Evolutionary conservation across 2,888 invertebrate species (phyloP).

Genomic region (Trichacis sp.): DNA sequence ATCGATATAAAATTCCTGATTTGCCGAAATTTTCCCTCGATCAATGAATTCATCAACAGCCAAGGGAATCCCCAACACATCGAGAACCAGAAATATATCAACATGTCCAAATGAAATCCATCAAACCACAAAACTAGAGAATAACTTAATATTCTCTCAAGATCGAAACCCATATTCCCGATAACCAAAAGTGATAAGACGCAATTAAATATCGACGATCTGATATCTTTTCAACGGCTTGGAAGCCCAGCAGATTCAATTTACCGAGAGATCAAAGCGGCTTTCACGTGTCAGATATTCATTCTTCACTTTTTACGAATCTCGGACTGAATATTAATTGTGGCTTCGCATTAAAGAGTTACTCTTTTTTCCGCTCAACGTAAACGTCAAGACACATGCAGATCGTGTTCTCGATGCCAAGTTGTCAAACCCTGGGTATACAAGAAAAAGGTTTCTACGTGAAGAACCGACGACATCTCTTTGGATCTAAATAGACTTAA

Average conservation of each 20-base stretch:
- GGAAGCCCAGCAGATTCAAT: slow-evolving; percentile 47
- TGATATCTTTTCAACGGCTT: slow-evolving; percentile 12
- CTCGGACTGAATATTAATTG: slow-evolving; percentile 54
- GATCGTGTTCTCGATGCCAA: too few relatives aligned
- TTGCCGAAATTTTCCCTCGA: too few relatives aligned
- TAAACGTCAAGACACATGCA: slow-evolving; percentile 28
- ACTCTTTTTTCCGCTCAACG: slow-evolving; percentile 34
- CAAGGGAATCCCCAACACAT: too few relatives aligned
- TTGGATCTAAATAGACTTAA: too few relatives aligned
- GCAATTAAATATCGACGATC: slow-evolving; percentile 1
- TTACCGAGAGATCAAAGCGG: slow-evolving; percentile 55
- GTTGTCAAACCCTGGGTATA: slow-evolving; percentile 10
- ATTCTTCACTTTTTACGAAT: slow-evolving; percentile 36
- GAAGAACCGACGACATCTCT: too few relatives aligned
- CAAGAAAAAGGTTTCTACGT: neutral
- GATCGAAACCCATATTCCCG: neutral
- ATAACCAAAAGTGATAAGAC: neutral
- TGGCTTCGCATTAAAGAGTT: slow-evolving; percentile 46
- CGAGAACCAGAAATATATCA: too few relatives aligned
- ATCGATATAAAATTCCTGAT: too few relatives aligned
- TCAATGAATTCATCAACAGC: too few relatives aligned
- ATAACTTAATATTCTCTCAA: neutral
- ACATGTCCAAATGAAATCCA: too few relatives aligned
- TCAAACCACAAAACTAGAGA: neutral
- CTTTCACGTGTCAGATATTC: slow-evolving; percentile 46